Evolutionary conservation across 2,888 invertebrate genomes (phyloP).

Genomic region (Oscheius sp.): DNA sequence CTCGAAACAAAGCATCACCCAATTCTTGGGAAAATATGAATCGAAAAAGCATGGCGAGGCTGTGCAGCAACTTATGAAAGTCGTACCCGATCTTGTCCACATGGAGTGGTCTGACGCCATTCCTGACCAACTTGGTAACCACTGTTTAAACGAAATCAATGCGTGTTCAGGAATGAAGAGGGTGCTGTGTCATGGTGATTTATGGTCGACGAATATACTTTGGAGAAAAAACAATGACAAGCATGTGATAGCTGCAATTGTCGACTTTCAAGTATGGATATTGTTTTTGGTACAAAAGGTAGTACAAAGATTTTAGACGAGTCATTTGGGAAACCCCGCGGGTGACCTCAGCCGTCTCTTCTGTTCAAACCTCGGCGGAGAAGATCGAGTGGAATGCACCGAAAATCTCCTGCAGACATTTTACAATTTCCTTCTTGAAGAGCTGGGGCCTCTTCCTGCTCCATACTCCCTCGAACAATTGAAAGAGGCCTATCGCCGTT

Average conservation of each 20-base stretch:
- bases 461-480: constrained; percentile 36
- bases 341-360: constrained; percentile 29
- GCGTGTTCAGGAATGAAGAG: constrained; percentile 3
- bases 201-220: constrained; percentile 32
- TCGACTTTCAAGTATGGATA: constrained; percentile 35
- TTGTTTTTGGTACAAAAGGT: neutral
- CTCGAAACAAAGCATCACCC: neutral
- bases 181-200: constrained; percentile 28
- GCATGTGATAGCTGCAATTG: constrained; percentile 15
- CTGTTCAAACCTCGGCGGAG: constrained; percentile 7
- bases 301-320: constrained; percentile 10
- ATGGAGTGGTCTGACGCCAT: constrained; percentile 14
- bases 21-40: constrained; percentile 2
- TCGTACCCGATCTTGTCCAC: constrained; percentile 1
- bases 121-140: constrained; percentile 26
- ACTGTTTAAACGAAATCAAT: neutral
- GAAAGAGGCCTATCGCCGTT: constrained; percentile 27
- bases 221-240: constrained; percentile 13
- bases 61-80: neutral
- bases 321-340: constrained; percentile 26
- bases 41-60: neutral
- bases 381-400: constrained; percentile 3
- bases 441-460: constrained; percentile 13
- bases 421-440: constrained; percentile 31
- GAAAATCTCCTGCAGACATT: constrained; percentile 16